A percentile compares a stretch with the other conserved stretches of the same genome.
These are phyloP conservation scores for Pristionchus mayeri DNA, from an alignment of 2,888 invertebrate species.

Conservation along the genomic window DNA sequence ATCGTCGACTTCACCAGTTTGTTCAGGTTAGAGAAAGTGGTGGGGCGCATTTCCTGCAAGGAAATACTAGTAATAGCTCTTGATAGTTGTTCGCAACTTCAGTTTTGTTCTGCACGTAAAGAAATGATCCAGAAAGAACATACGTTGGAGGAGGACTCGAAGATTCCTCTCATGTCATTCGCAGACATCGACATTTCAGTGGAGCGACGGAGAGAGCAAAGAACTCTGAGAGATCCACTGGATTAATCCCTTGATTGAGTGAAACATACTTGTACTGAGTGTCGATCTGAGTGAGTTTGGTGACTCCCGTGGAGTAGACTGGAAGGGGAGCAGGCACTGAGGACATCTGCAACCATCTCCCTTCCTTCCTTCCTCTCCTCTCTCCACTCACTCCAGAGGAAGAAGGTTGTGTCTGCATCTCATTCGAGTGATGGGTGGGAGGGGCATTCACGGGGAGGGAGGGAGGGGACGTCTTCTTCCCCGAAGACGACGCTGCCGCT, in stretches of 20 bases:
- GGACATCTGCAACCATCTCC: neutral
- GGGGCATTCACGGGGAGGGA: neutral
- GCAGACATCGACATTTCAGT: conserved; percentile 55
- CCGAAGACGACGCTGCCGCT: neutral
- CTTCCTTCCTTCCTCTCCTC: neutral
- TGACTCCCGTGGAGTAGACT: conserved; percentile 45
- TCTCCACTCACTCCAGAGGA: neutral
- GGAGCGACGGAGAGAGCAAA: conserved; percentile 55
- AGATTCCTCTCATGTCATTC: conserved; percentile 51
- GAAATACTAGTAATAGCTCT: neutral
- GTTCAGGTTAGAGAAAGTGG: conserved; percentile 40
- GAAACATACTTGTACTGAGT: conserved; percentile 47
- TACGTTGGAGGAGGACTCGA: conserved; percentile 48
- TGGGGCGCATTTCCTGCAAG: conserved; percentile 47
- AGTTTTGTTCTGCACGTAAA: neutral
- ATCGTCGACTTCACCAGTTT: conserved; percentile 43
- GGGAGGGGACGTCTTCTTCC: neutral
- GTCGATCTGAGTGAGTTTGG: conserved; percentile 46
- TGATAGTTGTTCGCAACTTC: too few relatives aligned
- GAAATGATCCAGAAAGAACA: neutral
- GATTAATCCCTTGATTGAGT: neutral
- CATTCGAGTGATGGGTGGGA: neutral
- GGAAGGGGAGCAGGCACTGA: conserved; percentile 24
- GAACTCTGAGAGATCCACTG: conserved; percentile 17
- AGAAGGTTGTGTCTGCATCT: neutral